Conservation (phyloP, 1,140 invertebrate species). For the Temnothorax nylanderi region DNA sequence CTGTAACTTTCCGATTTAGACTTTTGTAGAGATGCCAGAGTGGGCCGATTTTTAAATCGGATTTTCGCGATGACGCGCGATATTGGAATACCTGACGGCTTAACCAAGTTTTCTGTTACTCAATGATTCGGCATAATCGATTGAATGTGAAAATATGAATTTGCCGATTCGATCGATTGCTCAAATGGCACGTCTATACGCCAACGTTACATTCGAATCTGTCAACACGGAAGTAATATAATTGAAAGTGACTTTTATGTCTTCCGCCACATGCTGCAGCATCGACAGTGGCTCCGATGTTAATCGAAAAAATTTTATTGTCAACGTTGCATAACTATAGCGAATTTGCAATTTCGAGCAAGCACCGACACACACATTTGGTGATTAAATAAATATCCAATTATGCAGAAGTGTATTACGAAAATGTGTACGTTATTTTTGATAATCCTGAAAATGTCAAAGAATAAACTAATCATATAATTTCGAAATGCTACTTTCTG, state of each 20-base stretch:
- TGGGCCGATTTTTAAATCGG: neutral
- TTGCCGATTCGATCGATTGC: neutral
- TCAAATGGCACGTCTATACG: neutral
- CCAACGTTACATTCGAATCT: conserved; percentile 1
- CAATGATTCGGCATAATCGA: conserved; percentile 5
- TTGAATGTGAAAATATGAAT: conserved; percentile 14
- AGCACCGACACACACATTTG: neutral
- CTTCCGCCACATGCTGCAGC: neutral
- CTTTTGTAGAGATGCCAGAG: neutral
- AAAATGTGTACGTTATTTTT: neutral
- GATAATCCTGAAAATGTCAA: neutral
- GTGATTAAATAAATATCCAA: neutral
- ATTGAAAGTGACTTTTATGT: conserved; percentile 30
- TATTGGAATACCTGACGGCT: neutral
- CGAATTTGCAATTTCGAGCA: conserved; percentile 1
- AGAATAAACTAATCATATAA: neutral
- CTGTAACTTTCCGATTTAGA: neutral
- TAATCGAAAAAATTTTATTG: conserved; percentile 18
- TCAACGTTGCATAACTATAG: neutral
- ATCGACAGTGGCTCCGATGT: conserved; percentile 10
- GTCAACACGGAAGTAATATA: conserved; percentile 31
- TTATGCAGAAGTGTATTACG: neutral
- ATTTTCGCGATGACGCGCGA: neutral
- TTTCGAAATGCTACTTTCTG: neutral
- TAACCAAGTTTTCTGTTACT: neutral